Base-by-base conservation (phyloP, 2,797 vertebrate genomes). In the Crypturellus tataupa region DNA sequence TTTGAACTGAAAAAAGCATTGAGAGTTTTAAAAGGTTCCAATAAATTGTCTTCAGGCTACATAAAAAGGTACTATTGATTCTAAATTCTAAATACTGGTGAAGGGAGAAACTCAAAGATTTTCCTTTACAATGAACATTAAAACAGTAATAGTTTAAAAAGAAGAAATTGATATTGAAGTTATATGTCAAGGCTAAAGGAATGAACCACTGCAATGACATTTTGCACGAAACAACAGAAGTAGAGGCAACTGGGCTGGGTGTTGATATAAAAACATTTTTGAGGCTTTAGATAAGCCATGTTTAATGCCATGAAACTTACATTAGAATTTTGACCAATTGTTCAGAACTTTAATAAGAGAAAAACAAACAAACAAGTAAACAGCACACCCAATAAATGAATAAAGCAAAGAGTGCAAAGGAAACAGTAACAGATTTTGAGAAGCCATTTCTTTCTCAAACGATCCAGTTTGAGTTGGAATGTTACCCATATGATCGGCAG, bases 391-490 rank as follows among this genome's bases (percentile, higher is more conserved):
- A 65, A 77, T 9, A 73, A 73, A 7, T 40, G 35, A 90, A 59
- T 63, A 56, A 89, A 76, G n/a, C 24, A 56, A 82, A 83, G 55
- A 91, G 91, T 59, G 53, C 10, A 80, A 87, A 94, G 33, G 37
- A 88, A 96, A 78, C 65, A 15, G 21, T 42, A 94, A 91, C 85
- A 96, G 81, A 89, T 96, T 97, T 96, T 82, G 65, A 55, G 83
- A 89, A 91, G 83, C 59, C 75, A n/a, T 92, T 96, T 90, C 5
- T 80, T 89, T 64, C 59, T 92, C 62, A 96, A 88, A 96, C 81
- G 77, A 76, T 96, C 77, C 85, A 87, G 40, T 89, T 83, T 93
- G 19, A 14, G 25, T 92, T 96, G 89, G 93, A 97, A 95, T 83
- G 62, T 59, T 96, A 95, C 37, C 79, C 76, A 51, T 86, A 83